Evolutionary conservation across 2,888 invertebrate genomes (phyloP).

Genomic region (Xanthia icteritia): DNA sequence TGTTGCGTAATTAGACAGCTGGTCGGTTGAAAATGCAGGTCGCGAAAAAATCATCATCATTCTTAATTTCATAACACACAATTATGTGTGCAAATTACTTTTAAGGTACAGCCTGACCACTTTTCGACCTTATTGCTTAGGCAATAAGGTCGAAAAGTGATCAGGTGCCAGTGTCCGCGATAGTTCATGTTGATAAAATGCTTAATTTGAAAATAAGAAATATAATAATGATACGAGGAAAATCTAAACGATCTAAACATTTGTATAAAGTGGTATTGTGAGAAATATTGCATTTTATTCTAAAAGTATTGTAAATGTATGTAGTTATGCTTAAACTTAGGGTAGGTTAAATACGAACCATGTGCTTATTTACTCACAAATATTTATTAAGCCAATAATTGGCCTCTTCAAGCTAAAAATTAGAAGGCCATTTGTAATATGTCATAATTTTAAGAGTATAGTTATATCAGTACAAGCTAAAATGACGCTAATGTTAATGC

Average conservation of each 20-base stretch:
- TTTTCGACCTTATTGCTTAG: too few species aligned
- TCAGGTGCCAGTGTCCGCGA: too few species aligned
- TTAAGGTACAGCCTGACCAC: too few species aligned
- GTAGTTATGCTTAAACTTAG: slow-evolving; percentile 35
- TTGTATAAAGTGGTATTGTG: slow-evolving; percentile 1
- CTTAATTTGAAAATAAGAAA: background rate
- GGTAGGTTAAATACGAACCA: slow-evolving; percentile 12
- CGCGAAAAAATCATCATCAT: too few species aligned
- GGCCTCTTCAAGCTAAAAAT: slow-evolving; percentile 34
- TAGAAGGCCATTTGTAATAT: slow-evolving; percentile 69
- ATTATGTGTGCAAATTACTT: too few species aligned
- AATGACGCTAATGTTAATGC: slow-evolving; percentile 55
- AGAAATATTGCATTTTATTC: slow-evolving; percentile 27
- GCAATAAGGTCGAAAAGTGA: too few species aligned
- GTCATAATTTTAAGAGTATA: slow-evolving; percentile 71
- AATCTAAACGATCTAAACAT: slow-evolving; percentile 20
- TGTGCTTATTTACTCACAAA: slow-evolving; percentile 39
- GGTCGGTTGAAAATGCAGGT: too few species aligned
- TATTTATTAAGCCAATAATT: slow-evolving; percentile 44
- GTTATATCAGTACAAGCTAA: slow-evolving; percentile 54
- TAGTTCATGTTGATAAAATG: background rate
- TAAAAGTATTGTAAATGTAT: slow-evolving; percentile 37
- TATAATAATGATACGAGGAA: background rate
- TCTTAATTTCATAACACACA: too few species aligned
- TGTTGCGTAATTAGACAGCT: too few species aligned